Conservation (phyloP, 2,797 vertebrate species). For the Esox masquinongy region DNA sequence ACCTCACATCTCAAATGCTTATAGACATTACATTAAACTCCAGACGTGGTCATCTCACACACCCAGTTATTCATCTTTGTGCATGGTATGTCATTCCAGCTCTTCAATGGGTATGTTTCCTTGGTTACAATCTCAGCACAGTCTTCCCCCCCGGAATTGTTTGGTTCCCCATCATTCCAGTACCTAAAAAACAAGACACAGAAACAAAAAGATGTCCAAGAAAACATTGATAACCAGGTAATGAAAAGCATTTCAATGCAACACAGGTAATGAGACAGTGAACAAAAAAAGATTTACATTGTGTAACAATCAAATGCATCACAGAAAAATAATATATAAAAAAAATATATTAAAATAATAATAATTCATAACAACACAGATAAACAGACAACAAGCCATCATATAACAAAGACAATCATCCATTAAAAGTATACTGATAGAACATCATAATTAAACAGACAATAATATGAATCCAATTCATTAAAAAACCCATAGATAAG, state of each 20-base stretch:
- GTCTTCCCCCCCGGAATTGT: conserved; percentile 59
- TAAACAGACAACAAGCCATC: no score
- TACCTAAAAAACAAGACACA: conserved; percentile 36
- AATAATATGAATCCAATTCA: no score
- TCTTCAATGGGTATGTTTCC: rapidly evolving
- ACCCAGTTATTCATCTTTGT: background rate
- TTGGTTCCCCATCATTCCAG: conserved; percentile 62
- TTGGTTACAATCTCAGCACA: conserved; percentile 62
- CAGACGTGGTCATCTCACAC: background rate
- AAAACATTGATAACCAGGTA: background rate
- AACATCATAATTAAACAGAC: no score
- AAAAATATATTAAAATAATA: no score
- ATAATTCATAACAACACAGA: no score
- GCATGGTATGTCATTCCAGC: conserved; percentile 63
- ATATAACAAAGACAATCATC: no score
- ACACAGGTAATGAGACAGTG: background rate
- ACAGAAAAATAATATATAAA: no score
- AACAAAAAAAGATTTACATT: no score
- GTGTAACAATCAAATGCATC: no score
- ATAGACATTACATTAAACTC: background rate
- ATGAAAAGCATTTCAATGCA: background rate
- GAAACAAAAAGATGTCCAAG: background rate
- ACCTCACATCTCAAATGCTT: no score
- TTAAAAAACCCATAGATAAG: no score
- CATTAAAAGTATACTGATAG: no score